Evolutionary conservation across 1,140 invertebrate species (phyloP), one percentile per base, ranked within the genome.

Genomic region (Pseudomyrmex flavicornis): DNA sequence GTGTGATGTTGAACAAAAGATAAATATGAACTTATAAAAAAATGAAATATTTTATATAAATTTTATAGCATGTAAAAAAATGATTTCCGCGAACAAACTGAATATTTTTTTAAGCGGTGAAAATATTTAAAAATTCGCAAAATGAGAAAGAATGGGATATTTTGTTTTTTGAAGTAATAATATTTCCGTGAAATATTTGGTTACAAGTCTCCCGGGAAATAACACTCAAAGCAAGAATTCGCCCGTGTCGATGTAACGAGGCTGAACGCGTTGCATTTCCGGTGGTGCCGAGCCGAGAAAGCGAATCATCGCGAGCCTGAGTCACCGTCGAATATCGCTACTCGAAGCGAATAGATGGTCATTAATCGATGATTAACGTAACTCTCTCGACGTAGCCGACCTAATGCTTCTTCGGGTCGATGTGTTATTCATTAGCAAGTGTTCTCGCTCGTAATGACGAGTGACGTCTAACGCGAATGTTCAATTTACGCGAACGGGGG

Each of bases 291-390:
- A 72, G 15, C 2, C 54, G 15, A 79, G 54, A 48, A 69, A 72
- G 44, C 76, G 66, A 80, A 80, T 80, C 76, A 80, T 80, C 76
- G 20, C 20, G 3, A 9, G 76, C 20, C 35, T 80, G 76, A 80
- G 66, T 80, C 76, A 80, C 8, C 54, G 20, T 48, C 17, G 1
- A 52, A 13, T 13, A 13, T 52, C 1, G 50, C 50, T 10, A 65
- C 62, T 86, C 56, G 20, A 61, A 58, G 35, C 62, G 48, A 73
- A 70, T 61, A 15, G 77, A 87, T 87, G 74, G 74, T n/a, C 66
- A 10, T 69, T 87, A 86, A 87, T 87, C 80, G 86, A 87, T 86
- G 86, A 86, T 87, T 87, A 87, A 86, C 74, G 63, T 50, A 58
- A 66, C 50, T 68, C 83, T 59, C 66, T 83, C 62, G 73, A 68